Percentiles rank a stretch among this genome's conserved stretches.
Evolutionary conservation across 92 coral and sea anemone species (phyloP).

Genomic region (Zoanthus solanderi): DNA sequence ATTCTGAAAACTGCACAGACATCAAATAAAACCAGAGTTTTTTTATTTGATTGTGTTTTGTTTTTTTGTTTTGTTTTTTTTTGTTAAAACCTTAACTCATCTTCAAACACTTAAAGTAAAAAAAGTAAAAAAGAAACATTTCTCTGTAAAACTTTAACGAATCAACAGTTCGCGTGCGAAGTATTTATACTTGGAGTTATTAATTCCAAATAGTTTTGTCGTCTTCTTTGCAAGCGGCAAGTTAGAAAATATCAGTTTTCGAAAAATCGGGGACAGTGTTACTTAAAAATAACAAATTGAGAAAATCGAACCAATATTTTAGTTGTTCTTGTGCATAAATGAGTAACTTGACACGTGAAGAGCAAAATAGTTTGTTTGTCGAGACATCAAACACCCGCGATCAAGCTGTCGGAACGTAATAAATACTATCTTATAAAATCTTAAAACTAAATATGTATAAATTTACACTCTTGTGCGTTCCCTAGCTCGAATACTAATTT

Average conservation of each 20-base stretch:
- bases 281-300: slow-evolving; percentile 23
- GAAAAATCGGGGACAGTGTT: not conserved
- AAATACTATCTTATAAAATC: slow-evolving; percentile 30
- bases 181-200: not conserved
- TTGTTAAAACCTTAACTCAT: too few species aligned
- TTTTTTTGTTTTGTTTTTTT: too few species aligned
- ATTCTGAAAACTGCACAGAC: too few species aligned
- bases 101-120: too few species aligned
- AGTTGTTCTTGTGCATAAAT: not conserved
- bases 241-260: not conserved
- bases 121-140: too few species aligned
- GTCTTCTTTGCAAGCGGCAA: slow-evolving; percentile 1
- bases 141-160: not conserved
- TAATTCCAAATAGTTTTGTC: not conserved
- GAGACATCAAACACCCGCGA: slow-evolving; percentile 15
- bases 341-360: slow-evolving; percentile 19
- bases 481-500: not conserved
- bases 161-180: not conserved
- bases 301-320: slow-evolving; percentile 24
- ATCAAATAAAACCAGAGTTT: too few species aligned
- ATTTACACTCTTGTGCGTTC: slow-evolving; percentile 14
- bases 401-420: slow-evolving; percentile 7
- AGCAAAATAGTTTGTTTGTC: not conserved
- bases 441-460: slow-evolving; percentile 1
- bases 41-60: too few species aligned